Conservation (phyloP, 2,888 invertebrate genomes). For the Clitarchus hookeri region DNA sequence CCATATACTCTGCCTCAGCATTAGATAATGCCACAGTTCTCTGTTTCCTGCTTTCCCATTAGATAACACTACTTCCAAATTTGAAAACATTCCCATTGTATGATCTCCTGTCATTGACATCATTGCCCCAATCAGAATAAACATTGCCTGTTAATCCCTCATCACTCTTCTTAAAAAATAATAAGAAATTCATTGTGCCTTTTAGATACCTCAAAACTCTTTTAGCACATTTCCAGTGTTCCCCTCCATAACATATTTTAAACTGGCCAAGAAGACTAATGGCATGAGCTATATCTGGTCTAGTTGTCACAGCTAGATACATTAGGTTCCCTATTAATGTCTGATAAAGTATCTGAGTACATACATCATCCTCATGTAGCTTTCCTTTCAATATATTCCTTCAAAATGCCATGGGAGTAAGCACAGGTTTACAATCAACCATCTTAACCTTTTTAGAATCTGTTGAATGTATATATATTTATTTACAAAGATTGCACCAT, state of each 20-base stretch:
- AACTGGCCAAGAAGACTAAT: neutral
- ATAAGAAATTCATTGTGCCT: neutral
- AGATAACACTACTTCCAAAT: neutral
- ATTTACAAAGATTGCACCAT: neutral
- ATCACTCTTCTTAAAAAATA: slow-evolving; percentile 15
- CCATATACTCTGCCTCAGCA: slow-evolving; percentile 21
- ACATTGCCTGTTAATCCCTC: neutral
- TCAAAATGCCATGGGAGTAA: neutral
- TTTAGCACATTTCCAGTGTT: neutral
- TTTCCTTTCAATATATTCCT: neutral
- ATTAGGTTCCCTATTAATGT: neutral
- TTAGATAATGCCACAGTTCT: slow-evolving; percentile 15
- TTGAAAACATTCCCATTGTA: slow-evolving; percentile 17
- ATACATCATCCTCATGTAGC: neutral
- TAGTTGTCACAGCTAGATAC: slow-evolving; percentile 16
- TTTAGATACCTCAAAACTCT: slow-evolving; percentile 16
- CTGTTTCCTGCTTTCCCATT: no score
- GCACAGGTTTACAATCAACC: neutral
- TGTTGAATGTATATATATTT: neutral
- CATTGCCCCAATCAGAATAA: slow-evolving; percentile 16
- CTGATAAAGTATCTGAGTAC: neutral
- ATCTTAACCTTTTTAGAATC: slow-evolving; percentile 10
- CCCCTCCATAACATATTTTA: neutral
- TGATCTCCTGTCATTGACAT: neutral
- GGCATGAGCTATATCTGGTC: slow-evolving; percentile 18